These are phyloP conservation scores for Stenodera caucasica DNA, from an alignment of 2,888 invertebrate genomes.

Conservation along the genomic window DNA sequence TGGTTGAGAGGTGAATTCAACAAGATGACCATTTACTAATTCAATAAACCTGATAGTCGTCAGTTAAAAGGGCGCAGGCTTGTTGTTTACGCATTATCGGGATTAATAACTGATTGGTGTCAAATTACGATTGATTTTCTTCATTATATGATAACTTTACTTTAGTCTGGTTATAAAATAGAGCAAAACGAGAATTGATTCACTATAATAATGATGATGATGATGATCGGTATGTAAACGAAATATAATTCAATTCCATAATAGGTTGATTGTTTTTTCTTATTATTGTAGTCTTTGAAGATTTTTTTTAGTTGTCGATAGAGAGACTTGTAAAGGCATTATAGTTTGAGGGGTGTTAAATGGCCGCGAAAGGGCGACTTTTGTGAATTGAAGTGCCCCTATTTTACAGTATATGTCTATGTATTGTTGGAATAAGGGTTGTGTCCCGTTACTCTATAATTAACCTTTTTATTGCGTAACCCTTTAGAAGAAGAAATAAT, in stretches of 20 bases:
- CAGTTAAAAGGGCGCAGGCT: constrained; percentile 30
- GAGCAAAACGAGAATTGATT: not conserved
- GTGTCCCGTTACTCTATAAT: constrained; percentile 47
- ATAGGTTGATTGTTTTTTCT: not conserved
- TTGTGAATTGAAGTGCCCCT: constrained; percentile 37
- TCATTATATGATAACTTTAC: constrained; percentile 49
- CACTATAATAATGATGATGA: constrained; percentile 21
- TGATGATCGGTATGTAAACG: not conserved
- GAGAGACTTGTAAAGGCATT: too few relatives aligned
- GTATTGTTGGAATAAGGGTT: constrained; percentile 37
- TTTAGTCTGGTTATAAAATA: constrained; percentile 9
- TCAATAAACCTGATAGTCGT: constrained; percentile 42
- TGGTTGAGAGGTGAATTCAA: constrained; percentile 30
- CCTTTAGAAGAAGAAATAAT: constrained; percentile 52
- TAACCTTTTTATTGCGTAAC: constrained; percentile 52
- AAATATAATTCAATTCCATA: not conserved
- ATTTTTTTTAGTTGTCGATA: too few relatives aligned
- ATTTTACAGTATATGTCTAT: constrained; percentile 35
- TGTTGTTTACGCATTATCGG: constrained; percentile 47
- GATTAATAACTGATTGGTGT: constrained; percentile 54
- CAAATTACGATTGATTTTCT: constrained; percentile 49
- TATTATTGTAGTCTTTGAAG: too few relatives aligned
- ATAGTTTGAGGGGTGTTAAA: not conserved
- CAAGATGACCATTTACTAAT: constrained; percentile 38
- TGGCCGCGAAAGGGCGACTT: not conserved